Base-by-base conservation (phyloP, 2,888 invertebrate genomes). In the Colletes collaris region DNA sequence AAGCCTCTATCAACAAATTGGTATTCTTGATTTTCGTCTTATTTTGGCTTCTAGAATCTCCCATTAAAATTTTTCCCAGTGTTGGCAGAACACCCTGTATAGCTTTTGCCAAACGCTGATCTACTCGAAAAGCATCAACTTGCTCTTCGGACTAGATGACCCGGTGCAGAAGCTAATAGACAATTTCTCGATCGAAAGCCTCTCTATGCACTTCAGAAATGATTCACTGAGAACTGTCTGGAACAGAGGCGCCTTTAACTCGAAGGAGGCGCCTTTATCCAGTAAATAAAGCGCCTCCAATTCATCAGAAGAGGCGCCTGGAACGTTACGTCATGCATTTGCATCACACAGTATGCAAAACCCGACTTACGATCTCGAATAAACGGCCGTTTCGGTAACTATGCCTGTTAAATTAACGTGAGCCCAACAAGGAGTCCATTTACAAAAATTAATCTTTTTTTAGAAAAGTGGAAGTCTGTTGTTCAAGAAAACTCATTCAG, bases 161-260 rank as follows among this genome's bases (percentile, higher is more conserved):
- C 44, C 40, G 40, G n/a, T 35, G 37, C 11, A 50, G 4, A 56
- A 19, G 62, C 35, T 40, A 13, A 46, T 35, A 10, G 40, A 46
- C 72, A 62, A 68, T 58, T 63, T 27, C 40, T 50, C 40, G 37
- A 70, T 72, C 62, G 58, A 76, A 46, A 53, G 19, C 8, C 37
- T 50, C 44, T 50, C 27, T 46, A 27, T 27, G 27, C 27, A n/a
- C 35, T 62, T 37, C 19, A 16, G 56, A 16, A 77, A 59, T 73
- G 67, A 81, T 81, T 82, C 77, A 82, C 59, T n/a, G 55, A 62
- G 50, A 69, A 73, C 50, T 11, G 60, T 6, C 11, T 76, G 63
- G 52, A 82, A 82, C 82, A 77, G 75, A 75, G 78, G 53, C 65
- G 71, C 60, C 82, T 82, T 82, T 82, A 82, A 82, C 56, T 11